Percentiles rank a stretch among this genome's conserved stretches.
Conservation (phyloP, 2,888 invertebrate species). For the Auanema freiburgensis region DNA sequence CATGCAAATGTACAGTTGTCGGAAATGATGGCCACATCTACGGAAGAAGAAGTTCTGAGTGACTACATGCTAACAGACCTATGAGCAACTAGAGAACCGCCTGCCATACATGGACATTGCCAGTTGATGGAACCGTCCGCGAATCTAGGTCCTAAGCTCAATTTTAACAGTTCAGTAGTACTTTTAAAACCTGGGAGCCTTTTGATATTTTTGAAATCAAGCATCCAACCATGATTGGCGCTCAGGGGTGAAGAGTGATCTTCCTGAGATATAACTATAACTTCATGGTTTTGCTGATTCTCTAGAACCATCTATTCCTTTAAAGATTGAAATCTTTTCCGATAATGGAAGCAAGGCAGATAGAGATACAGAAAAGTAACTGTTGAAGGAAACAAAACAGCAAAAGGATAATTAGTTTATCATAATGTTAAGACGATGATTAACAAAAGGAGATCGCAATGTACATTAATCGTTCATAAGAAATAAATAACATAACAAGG, state of each 20-base stretch:
- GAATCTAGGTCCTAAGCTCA: constrained; percentile 34
- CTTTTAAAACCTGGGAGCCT: constrained; percentile 1
- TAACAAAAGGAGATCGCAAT: too few species aligned
- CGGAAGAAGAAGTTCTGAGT: too few species aligned
- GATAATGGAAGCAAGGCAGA: not conserved
- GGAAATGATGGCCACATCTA: constrained; percentile 40
- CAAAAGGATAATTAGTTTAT: too few species aligned
- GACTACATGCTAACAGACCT: constrained; percentile 12
- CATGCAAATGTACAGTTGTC: constrained; percentile 41
- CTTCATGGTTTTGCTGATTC: constrained; percentile 22
- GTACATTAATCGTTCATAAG: too few species aligned
- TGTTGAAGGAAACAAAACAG: too few species aligned
- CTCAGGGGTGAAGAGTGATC: constrained; percentile 27
- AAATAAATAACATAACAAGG: not conserved
- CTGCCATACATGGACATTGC: constrained; percentile 46
- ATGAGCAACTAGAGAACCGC: constrained; percentile 40
- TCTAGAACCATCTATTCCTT: constrained; percentile 1
- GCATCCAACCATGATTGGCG: constrained; percentile 23
- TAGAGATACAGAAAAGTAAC: too few species aligned
- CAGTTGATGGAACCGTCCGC: constrained; percentile 42
- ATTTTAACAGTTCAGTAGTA: too few species aligned
- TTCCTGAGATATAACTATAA: constrained; percentile 22
- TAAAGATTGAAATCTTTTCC: not conserved
- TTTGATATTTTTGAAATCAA: constrained; percentile 11
- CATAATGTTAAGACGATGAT: too few species aligned